phyloP scores from a whole-genome alignment of 1,140 invertebrate genomes.

The Pogonus chalceus region DNA sequence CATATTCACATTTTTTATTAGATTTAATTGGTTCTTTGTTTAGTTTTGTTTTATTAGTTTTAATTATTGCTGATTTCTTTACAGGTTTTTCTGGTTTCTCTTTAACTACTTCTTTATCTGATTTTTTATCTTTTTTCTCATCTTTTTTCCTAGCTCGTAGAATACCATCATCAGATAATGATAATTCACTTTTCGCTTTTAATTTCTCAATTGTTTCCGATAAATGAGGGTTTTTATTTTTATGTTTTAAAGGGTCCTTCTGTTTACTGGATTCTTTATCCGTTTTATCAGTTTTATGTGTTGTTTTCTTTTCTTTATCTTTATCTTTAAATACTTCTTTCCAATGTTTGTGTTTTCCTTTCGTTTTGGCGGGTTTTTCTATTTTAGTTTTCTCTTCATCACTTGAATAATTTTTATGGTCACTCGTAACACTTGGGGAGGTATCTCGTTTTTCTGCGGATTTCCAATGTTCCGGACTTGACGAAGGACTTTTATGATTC shows the following conservation, averaged over 20 bases:
- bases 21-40: conserved; percentile 26
- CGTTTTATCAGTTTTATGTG: background rate
- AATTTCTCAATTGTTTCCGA: conserved; percentile 52
- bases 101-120: background rate
- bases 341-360: conserved; percentile 19
- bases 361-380: conserved; percentile 24
- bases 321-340: conserved; percentile 21
- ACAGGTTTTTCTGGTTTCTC: conserved; percentile 19
- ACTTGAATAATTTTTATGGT: conserved; percentile 13
- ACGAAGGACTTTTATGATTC: conserved; percentile 26
- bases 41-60: conserved; percentile 20
- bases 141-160: conserved; percentile 23
- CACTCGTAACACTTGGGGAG: conserved; percentile 15
- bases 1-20: conserved; percentile 23
- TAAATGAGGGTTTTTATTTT: conserved; percentile 47
- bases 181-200: conserved; percentile 48
- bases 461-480: conserved; percentile 21
- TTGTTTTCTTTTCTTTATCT: conserved; percentile 17
- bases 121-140: conserved; percentile 16
- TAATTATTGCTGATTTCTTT: conserved; percentile 27
- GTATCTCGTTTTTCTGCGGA: conserved; percentile 9
- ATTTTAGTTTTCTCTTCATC: conserved; percentile 24
- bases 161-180: conserved; percentile 38
- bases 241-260: conserved; percentile 28
- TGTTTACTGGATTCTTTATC: conserved; percentile 6